These are phyloP conservation scores for Lutraria lutraria DNA, from an alignment of 2,888 invertebrate genomes.

Conservation along the genomic window DNA sequence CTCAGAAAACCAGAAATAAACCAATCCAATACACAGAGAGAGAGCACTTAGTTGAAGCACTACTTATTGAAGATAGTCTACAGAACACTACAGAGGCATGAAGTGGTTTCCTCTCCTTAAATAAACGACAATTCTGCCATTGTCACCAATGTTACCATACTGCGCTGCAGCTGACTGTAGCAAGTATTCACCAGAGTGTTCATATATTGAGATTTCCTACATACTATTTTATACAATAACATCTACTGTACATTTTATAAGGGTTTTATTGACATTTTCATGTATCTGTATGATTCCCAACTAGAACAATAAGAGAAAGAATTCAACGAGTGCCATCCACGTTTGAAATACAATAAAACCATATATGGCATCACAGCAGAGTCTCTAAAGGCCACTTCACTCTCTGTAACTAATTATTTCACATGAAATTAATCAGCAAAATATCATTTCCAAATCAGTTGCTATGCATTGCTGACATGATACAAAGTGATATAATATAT, in stretches of 20 bases:
- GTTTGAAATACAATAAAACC: background rate
- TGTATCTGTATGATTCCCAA: background rate
- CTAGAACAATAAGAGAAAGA: background rate
- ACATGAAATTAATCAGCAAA: too few species aligned
- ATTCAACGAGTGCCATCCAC: background rate
- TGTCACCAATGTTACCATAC: background rate
- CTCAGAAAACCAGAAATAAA: background rate
- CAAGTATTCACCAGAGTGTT: background rate
- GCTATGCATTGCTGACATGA: too few species aligned
- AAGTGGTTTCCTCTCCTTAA: constrained; percentile 11
- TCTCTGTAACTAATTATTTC: too few species aligned
- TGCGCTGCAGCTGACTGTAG: background rate
- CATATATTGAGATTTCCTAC: background rate
- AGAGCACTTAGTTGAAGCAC: background rate
- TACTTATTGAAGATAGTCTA: background rate
- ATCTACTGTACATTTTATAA: background rate
- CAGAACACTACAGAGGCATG: background rate
- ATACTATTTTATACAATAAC: background rate
- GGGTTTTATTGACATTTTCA: background rate
- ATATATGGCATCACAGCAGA: background rate
- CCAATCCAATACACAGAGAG: background rate
- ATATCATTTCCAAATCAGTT: too few species aligned
- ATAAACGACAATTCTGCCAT: background rate
- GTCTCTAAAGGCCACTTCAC: too few species aligned
- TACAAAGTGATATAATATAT: too few species aligned